phyloP scores from a whole-genome alignment of 2,888 invertebrate species.

The Amblyjoppa proteus region DNA sequence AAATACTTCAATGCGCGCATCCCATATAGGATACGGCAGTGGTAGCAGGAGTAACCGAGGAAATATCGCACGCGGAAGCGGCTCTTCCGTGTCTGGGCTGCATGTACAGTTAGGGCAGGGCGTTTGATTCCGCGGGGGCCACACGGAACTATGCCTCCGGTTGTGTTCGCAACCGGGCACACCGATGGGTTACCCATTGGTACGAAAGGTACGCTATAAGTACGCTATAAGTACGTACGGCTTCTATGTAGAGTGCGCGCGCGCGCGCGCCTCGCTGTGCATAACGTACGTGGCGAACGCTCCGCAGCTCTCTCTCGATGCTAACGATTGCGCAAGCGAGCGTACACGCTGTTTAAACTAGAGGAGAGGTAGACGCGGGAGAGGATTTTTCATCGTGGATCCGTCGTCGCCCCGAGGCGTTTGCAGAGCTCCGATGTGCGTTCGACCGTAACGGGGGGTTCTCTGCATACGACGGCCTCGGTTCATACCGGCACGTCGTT shows the following conservation, averaged over 20 bases:
- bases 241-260: conserved; percentile 1
- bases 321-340: conserved; percentile 60
- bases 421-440: conserved; percentile 45
- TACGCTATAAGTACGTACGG: conserved; percentile 24
- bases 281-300: conserved; percentile 33
- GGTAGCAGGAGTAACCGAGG: not conserved
- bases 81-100: conserved; percentile 74
- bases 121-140: conserved; percentile 58
- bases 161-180: conserved; percentile 42
- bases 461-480: conserved; percentile 66
- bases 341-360: conserved; percentile 40
- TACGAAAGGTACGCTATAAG: conserved; percentile 1
- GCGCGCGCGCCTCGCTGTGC: conserved; percentile 29
- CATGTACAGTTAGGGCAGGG: conserved; percentile 76
- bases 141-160: conserved; percentile 41
- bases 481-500: conserved; percentile 45
- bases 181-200: conserved; percentile 29
- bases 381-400: conserved; percentile 43
- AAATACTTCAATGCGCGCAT: conserved; percentile 14
- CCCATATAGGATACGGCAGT: not conserved
- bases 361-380: conserved; percentile 34
- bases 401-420: conserved; percentile 59
- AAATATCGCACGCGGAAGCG: conserved; percentile 76
- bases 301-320: conserved; percentile 34
- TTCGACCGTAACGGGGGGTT: conserved; percentile 71